These are phyloP conservation scores for Augiades crinisus DNA, from an alignment of 2,888 invertebrate genomes.

Conservation along the genomic window DNA sequence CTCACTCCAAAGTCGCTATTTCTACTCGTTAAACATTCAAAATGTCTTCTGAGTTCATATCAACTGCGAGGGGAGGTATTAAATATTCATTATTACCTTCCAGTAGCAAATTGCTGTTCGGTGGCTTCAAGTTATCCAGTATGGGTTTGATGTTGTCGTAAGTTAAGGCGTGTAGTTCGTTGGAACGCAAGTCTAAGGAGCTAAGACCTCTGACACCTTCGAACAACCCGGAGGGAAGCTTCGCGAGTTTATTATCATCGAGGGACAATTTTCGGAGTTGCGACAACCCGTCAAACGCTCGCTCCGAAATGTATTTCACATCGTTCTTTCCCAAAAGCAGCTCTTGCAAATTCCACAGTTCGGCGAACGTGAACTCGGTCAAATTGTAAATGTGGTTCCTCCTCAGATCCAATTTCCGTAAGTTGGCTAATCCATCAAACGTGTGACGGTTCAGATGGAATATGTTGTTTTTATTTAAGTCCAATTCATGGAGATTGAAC, in stretches of 20 bases:
- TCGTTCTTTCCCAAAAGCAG: slow-evolving; percentile 86
- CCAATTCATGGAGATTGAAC: slow-evolving; percentile 88
- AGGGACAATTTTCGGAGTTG: slow-evolving; percentile 87
- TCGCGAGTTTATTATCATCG: slow-evolving; percentile 88
- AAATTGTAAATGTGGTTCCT: slow-evolving; percentile 88
- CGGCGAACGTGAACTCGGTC: slow-evolving; percentile 89
- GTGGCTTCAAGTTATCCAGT: slow-evolving; percentile 88
- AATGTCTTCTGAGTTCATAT: slow-evolving; percentile 63
- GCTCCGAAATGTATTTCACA: slow-evolving; percentile 87
- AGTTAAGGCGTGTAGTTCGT: slow-evolving; percentile 88
- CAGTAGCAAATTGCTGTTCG: slow-evolving; percentile 87
- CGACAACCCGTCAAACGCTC: slow-evolving; percentile 88
- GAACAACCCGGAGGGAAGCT: slow-evolving; percentile 86
- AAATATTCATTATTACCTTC: slow-evolving; percentile 84
- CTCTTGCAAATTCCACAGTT: slow-evolving; percentile 87
- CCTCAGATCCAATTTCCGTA: slow-evolving; percentile 87
- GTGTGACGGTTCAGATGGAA: slow-evolving; percentile 88
- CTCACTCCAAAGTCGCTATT: slow-evolving; percentile 61
- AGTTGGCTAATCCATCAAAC: slow-evolving; percentile 88
- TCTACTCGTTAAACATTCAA: slow-evolving; percentile 67
- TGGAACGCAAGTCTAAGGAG: slow-evolving; percentile 89
- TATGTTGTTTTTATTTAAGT: slow-evolving; percentile 90
- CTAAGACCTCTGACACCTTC: slow-evolving; percentile 87
- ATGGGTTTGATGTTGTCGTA: slow-evolving; percentile 89
- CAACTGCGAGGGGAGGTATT: slow-evolving; percentile 50